Evolutionary conservation across 1,140 invertebrate species (phyloP).

Genomic region (Drosophila mayri): DNA sequence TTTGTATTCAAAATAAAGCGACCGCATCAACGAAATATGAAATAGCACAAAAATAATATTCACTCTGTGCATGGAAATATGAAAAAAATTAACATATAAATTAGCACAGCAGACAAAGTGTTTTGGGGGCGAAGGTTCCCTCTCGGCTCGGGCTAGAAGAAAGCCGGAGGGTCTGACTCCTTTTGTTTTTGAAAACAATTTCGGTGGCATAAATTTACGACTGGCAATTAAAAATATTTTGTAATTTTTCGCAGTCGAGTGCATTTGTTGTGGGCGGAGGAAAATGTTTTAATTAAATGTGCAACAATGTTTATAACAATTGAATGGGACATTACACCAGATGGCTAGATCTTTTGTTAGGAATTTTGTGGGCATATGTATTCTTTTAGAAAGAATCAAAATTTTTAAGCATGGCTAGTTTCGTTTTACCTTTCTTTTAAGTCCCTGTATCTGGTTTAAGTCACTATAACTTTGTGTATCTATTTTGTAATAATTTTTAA

Average conservation of each 20-base stretch:
- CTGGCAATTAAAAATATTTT: slow-evolving; percentile 60
- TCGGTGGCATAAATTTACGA: slow-evolving; percentile 50
- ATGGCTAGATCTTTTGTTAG: background rate
- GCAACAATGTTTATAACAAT: slow-evolving; percentile 19
- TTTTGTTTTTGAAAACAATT: slow-evolving; percentile 61
- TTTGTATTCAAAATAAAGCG: slow-evolving; percentile 66
- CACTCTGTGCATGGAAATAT: slow-evolving; percentile 52
- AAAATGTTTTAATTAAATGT: slow-evolving; percentile 43
- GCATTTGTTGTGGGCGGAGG: slow-evolving; percentile 5
- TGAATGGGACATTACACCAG: background rate
- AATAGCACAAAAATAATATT: slow-evolving; percentile 62
- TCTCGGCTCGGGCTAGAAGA: background rate
- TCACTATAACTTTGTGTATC: background rate
- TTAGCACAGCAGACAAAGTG: slow-evolving; percentile 62
- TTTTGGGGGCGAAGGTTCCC: slow-evolving; percentile 11
- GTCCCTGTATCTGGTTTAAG: background rate
- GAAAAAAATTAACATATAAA: slow-evolving; percentile 69
- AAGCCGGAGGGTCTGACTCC: slow-evolving; percentile 2
- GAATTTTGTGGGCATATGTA: background rate
- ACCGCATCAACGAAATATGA: slow-evolving; percentile 66
- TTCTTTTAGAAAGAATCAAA: background rate
- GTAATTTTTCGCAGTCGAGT: slow-evolving; percentile 34
- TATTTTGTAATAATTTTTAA: background rate
- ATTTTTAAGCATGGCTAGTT: background rate
- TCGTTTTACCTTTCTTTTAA: background rate